phyloP scores from a whole-genome alignment of 2,797 vertebrate genomes.

The Sandelia bainsii region DNA sequence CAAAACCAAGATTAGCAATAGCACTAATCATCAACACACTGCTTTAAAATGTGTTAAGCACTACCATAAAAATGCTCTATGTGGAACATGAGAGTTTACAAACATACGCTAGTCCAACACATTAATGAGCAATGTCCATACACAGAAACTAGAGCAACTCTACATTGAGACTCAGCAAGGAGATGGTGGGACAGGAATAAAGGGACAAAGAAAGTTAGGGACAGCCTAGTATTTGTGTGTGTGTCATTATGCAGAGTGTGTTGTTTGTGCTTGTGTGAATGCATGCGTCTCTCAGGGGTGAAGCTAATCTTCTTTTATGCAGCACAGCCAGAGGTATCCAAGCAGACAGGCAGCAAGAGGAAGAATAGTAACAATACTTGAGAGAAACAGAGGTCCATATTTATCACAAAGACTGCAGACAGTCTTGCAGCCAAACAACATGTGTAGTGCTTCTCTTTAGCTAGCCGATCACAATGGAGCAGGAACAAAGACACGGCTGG shows the following conservation, averaged over 20 bases:
- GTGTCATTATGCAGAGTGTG: conserved; percentile 13
- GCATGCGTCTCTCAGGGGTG: conserved; percentile 61
- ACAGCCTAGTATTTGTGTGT: conserved; percentile 34
- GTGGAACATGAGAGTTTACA: conserved; percentile 1
- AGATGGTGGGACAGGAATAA: conserved; percentile 13
- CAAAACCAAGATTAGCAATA: neutral
- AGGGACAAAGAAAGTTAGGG: conserved; percentile 34
- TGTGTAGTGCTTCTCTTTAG: conserved; percentile 72
- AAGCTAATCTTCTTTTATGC: conserved; percentile 75
- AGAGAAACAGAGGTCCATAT: conserved; percentile 72
- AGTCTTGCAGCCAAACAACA: conserved; percentile 73
- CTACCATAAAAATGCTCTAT: neutral
- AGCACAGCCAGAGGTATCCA: conserved; percentile 64
- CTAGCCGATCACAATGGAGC: conserved; percentile 65
- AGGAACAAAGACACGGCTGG: conserved; percentile 72
- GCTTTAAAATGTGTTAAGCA: conserved; percentile 4
- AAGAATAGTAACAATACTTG: conserved; percentile 71
- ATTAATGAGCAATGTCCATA: conserved; percentile 14
- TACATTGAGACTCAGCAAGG: conserved; percentile 23
- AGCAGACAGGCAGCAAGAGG: conserved; percentile 59
- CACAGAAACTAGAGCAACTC: conserved; percentile 21
- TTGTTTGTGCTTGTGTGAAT: conserved; percentile 43
- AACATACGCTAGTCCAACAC: conserved; percentile 9
- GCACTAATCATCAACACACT: neutral
- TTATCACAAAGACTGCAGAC: conserved; percentile 83